phyloP scores from a whole-genome alignment of 2,113 vertebrate species.

The Chloropsis hardwickii region DNA sequence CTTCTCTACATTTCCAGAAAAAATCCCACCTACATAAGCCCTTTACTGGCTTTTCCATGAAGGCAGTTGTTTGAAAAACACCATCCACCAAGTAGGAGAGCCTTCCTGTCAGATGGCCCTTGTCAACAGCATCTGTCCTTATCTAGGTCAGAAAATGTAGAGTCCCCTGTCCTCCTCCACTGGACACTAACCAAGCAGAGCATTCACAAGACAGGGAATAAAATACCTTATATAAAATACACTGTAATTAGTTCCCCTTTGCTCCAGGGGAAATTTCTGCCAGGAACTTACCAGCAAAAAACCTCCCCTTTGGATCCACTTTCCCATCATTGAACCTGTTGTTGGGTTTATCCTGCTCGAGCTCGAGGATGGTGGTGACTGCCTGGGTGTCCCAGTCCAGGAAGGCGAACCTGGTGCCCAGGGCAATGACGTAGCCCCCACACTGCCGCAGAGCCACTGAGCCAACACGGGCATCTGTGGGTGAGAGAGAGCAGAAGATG shows the following conservation, averaged over 20 bases:
- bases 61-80: background rate
- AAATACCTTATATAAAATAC: background rate
- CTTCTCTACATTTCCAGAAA: background rate
- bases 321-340: slow-evolving; percentile 83
- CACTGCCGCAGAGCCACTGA: slow-evolving; percentile 64
- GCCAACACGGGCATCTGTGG: slow-evolving; percentile 61
- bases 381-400: slow-evolving; percentile 72
- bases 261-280: background rate
- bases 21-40: background rate
- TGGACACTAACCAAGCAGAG: background rate
- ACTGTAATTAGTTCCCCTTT: background rate
- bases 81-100: background rate
- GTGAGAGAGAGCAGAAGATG: background rate
- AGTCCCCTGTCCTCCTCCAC: background rate
- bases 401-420: slow-evolving; percentile 72
- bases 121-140: background rate
- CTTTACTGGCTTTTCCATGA: background rate
- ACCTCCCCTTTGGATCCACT: slow-evolving; percentile 78
- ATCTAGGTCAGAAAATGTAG: background rate
- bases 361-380: slow-evolving; percentile 40
- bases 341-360: slow-evolving; percentile 72
- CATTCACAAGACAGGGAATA: background rate
- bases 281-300: slow-evolving; percentile 73
- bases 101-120: background rate
- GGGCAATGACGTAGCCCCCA: slow-evolving; percentile 66